A percentile compares a stretch with the other conserved stretches of the same genome.
These are phyloP conservation scores for Opisthograptis luteolata DNA, from an alignment of 2,888 invertebrate genomes.

Conservation along the genomic window DNA sequence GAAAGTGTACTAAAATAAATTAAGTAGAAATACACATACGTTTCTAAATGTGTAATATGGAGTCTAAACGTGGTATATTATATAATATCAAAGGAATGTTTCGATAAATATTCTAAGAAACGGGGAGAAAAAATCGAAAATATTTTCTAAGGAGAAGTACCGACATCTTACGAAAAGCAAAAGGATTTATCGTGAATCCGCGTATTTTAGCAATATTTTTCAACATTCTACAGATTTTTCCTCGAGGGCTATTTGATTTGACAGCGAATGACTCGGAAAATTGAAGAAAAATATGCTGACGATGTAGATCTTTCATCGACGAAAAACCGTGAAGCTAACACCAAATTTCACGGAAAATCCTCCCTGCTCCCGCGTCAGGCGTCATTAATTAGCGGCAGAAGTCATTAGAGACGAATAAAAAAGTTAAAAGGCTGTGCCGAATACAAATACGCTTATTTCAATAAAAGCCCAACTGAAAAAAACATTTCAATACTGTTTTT, in stretches of 20 bases:
- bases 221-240: conserved; percentile 16
- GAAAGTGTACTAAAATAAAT: too few species aligned
- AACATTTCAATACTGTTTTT: not conserved
- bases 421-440: conserved; percentile 60
- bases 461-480: conserved; percentile 16
- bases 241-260: conserved; percentile 25
- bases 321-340: conserved; percentile 44
- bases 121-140: too few species aligned
- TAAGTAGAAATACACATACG: too few species aligned
- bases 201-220: conserved; percentile 5
- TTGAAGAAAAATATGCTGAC: conserved; percentile 29
- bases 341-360: conserved; percentile 56
- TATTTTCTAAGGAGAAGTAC: too few species aligned
- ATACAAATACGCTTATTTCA: conserved; percentile 62
- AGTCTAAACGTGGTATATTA: too few species aligned
- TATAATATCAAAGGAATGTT: too few species aligned
- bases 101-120: too few species aligned
- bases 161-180: not conserved
- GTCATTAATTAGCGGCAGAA: conserved; percentile 73
- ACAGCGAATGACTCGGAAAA: conserved; percentile 19
- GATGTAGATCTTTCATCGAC: conserved; percentile 24
- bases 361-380: conserved; percentile 64
- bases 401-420: conserved; percentile 76
- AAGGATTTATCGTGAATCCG: not conserved
- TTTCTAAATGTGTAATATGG: too few species aligned